Percentiles rank a stretch among this genome's conserved stretches.
phyloP scores from a whole-genome alignment of 1,140 invertebrate genomes.

The Vollenhovia emeryi region DNA sequence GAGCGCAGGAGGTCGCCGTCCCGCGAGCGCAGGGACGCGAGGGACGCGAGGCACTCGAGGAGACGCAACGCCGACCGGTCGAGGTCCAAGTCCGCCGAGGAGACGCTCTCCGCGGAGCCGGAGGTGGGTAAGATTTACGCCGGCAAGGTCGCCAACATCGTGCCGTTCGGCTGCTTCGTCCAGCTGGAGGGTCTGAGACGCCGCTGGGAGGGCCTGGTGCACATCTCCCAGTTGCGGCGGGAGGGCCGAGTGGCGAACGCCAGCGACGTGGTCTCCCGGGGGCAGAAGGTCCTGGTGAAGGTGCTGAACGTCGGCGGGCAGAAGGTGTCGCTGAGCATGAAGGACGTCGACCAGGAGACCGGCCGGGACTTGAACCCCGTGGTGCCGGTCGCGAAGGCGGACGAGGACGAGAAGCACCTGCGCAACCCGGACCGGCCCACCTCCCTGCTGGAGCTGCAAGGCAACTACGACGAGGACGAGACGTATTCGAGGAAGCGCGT shows the following conservation, averaged over 20 bases:
- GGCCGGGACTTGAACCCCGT: constrained; percentile 97
- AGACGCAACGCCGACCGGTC: constrained; percentile 69
- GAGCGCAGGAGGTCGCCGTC: constrained; percentile 82
- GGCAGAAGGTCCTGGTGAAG: constrained; percentile 95
- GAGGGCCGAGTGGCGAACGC: constrained; percentile 98
- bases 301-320: constrained; percentile 95
- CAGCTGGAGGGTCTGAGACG: constrained; percentile 96
- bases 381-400: constrained; percentile 77
- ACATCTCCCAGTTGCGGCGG: constrained; percentile 97
- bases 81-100: constrained; percentile 77
- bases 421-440: constrained; percentile 95
- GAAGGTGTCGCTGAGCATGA: constrained; percentile 98
- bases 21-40: constrained; percentile 63
- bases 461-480: constrained; percentile 91
- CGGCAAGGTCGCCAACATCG: constrained; percentile 97
- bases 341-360: constrained; percentile 98
- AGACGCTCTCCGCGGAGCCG: constrained; percentile 81
- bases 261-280: constrained; percentile 96
- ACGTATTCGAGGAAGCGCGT: constrained; percentile 92
- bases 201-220: constrained; percentile 97
- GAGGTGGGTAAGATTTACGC: constrained; percentile 93
- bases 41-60: constrained; percentile 58
- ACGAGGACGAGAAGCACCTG: constrained; percentile 89
- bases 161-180: constrained; percentile 99
- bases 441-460: constrained; percentile 89